phyloP scores from a whole-genome alignment of 2,797 vertebrate genomes.

The Setipinna tenuifilis region DNA sequence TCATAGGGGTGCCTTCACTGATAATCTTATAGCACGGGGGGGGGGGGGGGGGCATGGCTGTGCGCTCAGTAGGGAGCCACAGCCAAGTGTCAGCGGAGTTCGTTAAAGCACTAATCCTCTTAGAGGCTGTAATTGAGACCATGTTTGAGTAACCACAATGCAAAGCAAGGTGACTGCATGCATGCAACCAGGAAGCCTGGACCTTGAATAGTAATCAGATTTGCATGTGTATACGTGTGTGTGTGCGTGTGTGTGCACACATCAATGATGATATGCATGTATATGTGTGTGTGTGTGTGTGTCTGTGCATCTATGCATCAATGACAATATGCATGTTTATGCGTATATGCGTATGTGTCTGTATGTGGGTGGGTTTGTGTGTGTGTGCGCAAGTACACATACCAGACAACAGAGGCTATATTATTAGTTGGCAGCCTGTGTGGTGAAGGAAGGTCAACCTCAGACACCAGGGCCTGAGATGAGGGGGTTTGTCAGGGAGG shows the following conservation, averaged over 20 bases:
- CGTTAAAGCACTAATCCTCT: conserved; percentile 16
- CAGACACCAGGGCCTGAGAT: not conserved
- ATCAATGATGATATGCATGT: not conserved
- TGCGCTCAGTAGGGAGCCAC: not conserved
- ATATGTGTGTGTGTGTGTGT: not conserved
- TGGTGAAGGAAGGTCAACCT: not conserved
- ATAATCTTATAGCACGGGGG: too few relatives aligned
- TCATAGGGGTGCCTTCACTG: too few relatives aligned
- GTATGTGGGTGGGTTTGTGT: not conserved
- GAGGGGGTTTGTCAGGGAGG: not conserved
- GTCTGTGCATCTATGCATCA: too few relatives aligned
- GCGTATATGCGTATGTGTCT: not conserved
- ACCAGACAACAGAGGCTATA: not conserved
- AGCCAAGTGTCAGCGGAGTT: not conserved
- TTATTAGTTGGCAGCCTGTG: not conserved
- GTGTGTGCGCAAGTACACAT: too few relatives aligned
- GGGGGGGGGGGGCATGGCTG: too few relatives aligned
- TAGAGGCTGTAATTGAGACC: not conserved
- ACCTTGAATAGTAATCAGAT: conserved; percentile 20
- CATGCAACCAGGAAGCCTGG: not conserved
- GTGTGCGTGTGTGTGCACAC: not conserved
- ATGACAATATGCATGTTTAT: not conserved
- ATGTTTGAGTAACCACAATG: conserved; percentile 20
- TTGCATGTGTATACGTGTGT: not conserved
- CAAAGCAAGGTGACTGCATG: conserved; percentile 33